Evolutionary conservation across 2,113 vertebrate genomes (phyloP).

Genomic region (Serinus canaria): DNA sequence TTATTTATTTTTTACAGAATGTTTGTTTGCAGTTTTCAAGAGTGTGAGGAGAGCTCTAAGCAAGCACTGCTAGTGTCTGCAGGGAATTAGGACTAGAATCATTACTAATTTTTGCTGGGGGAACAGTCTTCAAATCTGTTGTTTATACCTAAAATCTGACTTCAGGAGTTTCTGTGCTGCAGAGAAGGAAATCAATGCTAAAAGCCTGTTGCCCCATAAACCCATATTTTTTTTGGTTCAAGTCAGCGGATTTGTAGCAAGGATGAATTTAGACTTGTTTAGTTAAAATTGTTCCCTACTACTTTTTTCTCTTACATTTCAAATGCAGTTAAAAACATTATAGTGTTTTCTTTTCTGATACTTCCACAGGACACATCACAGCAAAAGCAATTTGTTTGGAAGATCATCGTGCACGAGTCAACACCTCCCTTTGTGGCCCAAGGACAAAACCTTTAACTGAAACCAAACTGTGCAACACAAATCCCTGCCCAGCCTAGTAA

Average conservation of each 20-base stretch:
- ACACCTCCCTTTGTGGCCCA: slow-evolving; percentile 84
- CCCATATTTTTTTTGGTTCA: not conserved
- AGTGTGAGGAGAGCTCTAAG: not conserved
- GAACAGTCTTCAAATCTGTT: not conserved
- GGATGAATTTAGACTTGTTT: not conserved
- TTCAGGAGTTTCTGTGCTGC: not conserved
- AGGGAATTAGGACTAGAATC: not conserved
- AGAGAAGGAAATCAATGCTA: not conserved
- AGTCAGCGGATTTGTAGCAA: not conserved
- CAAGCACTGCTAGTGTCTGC: not conserved
- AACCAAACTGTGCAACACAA: slow-evolving; percentile 87
- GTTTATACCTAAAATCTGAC: not conserved
- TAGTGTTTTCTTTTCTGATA: not conserved
- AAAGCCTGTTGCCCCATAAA: not conserved
- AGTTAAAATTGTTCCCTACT: not conserved
- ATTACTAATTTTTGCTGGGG: not conserved
- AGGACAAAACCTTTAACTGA: slow-evolving; percentile 78
- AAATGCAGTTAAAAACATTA: not conserved
- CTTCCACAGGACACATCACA: slow-evolving; percentile 83
- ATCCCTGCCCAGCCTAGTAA: slow-evolving; percentile 93
- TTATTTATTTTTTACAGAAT: not conserved
- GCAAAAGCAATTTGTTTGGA: slow-evolving; percentile 89
- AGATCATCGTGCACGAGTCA: slow-evolving; percentile 85
- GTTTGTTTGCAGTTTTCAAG: not conserved
- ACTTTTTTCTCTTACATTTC: not conserved